phyloP scores from a whole-genome alignment of 2,113 vertebrate genomes.

The Limanda limanda region DNA sequence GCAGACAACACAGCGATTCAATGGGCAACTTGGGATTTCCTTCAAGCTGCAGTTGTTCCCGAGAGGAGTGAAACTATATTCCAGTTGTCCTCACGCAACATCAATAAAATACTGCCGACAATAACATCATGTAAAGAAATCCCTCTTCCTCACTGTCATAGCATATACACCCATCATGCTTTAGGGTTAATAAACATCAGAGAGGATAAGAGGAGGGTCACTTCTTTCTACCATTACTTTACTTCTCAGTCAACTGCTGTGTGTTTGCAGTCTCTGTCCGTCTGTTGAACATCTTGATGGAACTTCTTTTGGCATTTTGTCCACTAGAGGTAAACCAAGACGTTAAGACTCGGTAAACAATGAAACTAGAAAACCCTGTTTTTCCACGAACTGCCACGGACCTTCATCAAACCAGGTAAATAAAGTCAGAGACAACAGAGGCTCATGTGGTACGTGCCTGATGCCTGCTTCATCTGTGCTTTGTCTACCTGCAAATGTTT shows the following conservation, averaged over 20 bases:
- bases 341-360: neutral
- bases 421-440: too few relatives aligned
- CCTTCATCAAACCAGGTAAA: too few relatives aligned
- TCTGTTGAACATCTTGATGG: too few relatives aligned
- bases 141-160: neutral
- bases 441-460: too few relatives aligned
- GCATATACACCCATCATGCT: neutral
- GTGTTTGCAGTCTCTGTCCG: too few relatives aligned
- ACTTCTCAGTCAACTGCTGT: too few relatives aligned
- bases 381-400: neutral
- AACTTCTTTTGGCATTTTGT: neutral
- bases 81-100: neutral
- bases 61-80: neutral
- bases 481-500: too few relatives aligned
- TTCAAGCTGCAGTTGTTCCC: neutral
- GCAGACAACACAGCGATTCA: constrained; percentile 1
- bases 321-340: constrained; percentile 52
- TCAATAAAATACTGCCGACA: too few relatives aligned
- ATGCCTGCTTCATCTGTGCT: too few relatives aligned
- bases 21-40: constrained; percentile 11
- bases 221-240: too few relatives aligned
- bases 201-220: too few relatives aligned
- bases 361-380: neutral
- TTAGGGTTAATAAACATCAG: too few relatives aligned
- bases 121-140: neutral